Evolutionary conservation across 2,888 invertebrate genomes (phyloP).

Genomic region (Coenonympha glycerion): DNA sequence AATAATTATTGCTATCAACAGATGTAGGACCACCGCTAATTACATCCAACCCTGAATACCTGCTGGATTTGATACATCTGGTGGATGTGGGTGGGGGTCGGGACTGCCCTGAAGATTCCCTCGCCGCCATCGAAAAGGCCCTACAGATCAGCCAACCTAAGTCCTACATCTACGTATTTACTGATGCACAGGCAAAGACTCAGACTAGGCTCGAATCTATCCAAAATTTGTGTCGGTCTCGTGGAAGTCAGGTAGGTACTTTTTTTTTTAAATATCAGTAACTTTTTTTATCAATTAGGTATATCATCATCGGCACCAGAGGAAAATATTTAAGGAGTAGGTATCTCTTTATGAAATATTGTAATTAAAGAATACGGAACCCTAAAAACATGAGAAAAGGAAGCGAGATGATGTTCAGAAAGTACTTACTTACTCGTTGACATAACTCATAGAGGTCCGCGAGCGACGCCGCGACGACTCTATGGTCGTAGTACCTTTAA

Average conservation of each 20-base stretch:
- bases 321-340: no score
- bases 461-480: no score
- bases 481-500: no score
- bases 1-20: no score
- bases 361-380: no score
- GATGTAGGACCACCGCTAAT: slow-evolving; percentile 29
- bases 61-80: slow-evolving; percentile 22
- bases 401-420: no score
- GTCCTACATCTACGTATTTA: slow-evolving; percentile 50
- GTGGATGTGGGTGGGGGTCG: slow-evolving; percentile 35
- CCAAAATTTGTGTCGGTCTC: slow-evolving; percentile 30
- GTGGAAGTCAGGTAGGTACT: slow-evolving; percentile 34
- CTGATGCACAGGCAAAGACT: slow-evolving; percentile 50
- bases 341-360: not conserved
- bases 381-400: no score
- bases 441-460: no score
- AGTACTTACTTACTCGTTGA: no score
- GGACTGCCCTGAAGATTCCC: slow-evolving; percentile 49
- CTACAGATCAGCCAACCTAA: slow-evolving; percentile 38
- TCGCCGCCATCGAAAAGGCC: slow-evolving; percentile 48
- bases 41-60: slow-evolving; percentile 10
- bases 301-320: no score
- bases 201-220: slow-evolving; percentile 26
- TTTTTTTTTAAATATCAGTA: no score
- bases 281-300: no score